Evolutionary conservation across 2,888 invertebrate genomes (phyloP).

Genomic region (Brachycybe producta): DNA sequence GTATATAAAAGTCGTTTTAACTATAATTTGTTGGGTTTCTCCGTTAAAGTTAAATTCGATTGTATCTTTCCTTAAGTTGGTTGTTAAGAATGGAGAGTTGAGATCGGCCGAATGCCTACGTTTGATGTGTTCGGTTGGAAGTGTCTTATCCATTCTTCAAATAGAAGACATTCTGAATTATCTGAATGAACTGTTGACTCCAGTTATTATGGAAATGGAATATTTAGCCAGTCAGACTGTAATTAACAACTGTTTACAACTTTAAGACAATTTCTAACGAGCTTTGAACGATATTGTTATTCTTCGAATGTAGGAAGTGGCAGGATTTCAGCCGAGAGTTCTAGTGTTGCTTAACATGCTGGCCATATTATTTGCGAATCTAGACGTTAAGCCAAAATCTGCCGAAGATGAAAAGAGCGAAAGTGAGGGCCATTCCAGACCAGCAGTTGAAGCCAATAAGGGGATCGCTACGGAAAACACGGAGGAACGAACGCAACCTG

Average conservation of each 20-base stretch:
- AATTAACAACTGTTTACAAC: too few species aligned
- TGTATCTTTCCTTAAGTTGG: background rate
- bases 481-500: slow-evolving; percentile 39
- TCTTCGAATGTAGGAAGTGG: slow-evolving; percentile 18
- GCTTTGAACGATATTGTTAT: background rate
- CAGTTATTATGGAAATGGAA: slow-evolving; percentile 50
- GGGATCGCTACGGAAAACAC: background rate
- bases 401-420: slow-evolving; percentile 26
- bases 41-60: too few species aligned
- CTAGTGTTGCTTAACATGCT: slow-evolving; percentile 53
- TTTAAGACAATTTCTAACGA: slow-evolving; percentile 4
- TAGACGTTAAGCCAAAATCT: slow-evolving; percentile 38
- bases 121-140: slow-evolving; percentile 62
- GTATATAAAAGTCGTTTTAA: slow-evolving; percentile 25
- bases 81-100: too few species aligned
- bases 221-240: too few species aligned
- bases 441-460: slow-evolving; percentile 30
- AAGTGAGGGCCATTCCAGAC: slow-evolving; percentile 27
- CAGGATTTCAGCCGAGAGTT: slow-evolving; percentile 29
- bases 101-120: slow-evolving; percentile 57
- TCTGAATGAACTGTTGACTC: slow-evolving; percentile 53
- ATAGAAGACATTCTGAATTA: slow-evolving; percentile 50
- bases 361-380: slow-evolving; percentile 48
- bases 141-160: slow-evolving; percentile 53
- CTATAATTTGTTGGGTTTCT: too few species aligned